These are phyloP conservation scores for Pygocentrus nattereri DNA, from an alignment of 2,797 vertebrate genomes.

Conservation along the genomic window DNA sequence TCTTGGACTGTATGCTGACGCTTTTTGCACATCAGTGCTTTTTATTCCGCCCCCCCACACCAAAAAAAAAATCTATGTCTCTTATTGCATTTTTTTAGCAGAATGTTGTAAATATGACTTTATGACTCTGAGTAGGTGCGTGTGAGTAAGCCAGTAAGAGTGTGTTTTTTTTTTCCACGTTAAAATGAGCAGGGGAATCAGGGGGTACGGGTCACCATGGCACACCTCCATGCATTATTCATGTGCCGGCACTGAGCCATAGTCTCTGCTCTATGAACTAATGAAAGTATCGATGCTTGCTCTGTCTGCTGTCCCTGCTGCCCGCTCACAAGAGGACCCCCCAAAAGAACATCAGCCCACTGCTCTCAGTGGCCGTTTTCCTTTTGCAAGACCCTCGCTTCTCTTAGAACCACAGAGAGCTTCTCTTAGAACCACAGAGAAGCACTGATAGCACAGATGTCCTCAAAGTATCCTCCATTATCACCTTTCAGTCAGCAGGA, in stretches of 20 bases:
- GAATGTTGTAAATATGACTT: constrained; percentile 9
- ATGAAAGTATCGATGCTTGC: constrained; percentile 69
- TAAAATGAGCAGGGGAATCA: constrained; percentile 58
- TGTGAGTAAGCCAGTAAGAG: constrained; percentile 8
- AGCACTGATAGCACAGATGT: neutral
- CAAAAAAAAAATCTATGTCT: neutral
- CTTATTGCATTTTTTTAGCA: neutral
- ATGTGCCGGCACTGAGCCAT: constrained; percentile 72
- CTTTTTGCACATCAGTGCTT: constrained; percentile 15
- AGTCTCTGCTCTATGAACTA: constrained; percentile 73
- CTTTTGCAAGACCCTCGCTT: neutral
- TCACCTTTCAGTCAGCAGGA: neutral
- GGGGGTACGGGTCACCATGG: constrained; percentile 26
- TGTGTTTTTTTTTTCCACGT: constrained; percentile 55
- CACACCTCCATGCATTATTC: constrained; percentile 75
- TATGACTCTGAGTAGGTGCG: constrained; percentile 2
- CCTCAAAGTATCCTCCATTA: constrained; percentile 23
- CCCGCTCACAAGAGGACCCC: constrained; percentile 64
- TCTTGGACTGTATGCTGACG: neutral
- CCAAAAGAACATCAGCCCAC: constrained; percentile 50
- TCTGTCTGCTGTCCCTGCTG: constrained; percentile 62
- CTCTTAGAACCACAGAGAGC: constrained; percentile 8
- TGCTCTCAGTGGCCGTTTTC: constrained; percentile 44
- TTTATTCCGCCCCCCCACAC: constrained; percentile 5
- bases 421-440: constrained; percentile 3